These are phyloP conservation scores for Chinchilla lanigera DNA, from an alignment of 2,113 vertebrate genomes.

Conservation along the genomic window DNA sequence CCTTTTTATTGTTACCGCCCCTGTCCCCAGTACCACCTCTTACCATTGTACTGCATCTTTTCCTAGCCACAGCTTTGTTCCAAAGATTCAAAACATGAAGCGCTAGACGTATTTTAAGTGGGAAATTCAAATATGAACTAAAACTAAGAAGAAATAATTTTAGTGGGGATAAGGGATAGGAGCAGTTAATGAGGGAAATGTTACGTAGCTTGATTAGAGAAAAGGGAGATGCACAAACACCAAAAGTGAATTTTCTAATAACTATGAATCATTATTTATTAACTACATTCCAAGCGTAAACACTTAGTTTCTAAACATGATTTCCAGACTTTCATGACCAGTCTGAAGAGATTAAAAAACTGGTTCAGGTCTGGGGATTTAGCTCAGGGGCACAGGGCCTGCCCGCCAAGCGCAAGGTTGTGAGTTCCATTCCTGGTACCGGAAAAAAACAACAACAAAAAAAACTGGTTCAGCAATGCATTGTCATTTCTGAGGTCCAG, in stretches of 20 bases:
- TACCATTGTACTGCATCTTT: fast-evolving
- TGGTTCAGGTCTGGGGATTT: too few species aligned
- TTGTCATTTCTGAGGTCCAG: neutral
- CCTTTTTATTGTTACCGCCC: neutral
- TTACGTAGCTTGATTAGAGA: neutral
- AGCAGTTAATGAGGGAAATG: neutral
- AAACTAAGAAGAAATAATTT: neutral
- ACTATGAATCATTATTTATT: neutral
- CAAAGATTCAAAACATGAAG: neutral
- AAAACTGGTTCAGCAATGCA: neutral
- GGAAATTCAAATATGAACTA: neutral
- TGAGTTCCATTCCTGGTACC: too few species aligned
- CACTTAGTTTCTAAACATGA: neutral
- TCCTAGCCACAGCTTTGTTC: neutral
- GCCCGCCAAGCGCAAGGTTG: too few species aligned
- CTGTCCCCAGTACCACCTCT: neutral
- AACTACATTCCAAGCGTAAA: neutral
- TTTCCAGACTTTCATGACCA: neutral
- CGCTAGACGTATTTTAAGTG: neutral
- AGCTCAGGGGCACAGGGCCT: too few species aligned
- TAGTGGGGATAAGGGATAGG: neutral
- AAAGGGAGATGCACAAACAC: neutral
- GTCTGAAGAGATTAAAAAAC: neutral
- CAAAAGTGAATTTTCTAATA: neutral
- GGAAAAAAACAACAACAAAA: too few species aligned